Percentiles rank a stretch among this genome's conserved stretches.
Conservation (phyloP, 2,113 vertebrate species). For the Piprites chloris region DNA sequence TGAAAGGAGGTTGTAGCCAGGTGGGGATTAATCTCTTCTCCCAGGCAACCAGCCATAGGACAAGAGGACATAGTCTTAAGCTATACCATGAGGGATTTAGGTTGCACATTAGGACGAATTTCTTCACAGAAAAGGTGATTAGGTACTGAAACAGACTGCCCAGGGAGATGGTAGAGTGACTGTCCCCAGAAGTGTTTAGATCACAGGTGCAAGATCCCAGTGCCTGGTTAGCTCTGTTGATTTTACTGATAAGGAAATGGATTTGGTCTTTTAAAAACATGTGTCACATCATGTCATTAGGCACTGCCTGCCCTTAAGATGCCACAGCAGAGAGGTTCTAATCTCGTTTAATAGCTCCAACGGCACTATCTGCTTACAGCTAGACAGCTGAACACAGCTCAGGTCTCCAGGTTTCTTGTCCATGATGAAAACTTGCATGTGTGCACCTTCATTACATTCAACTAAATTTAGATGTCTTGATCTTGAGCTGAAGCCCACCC, state of each 20-base stretch:
- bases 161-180: background rate
- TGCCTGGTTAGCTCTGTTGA: background rate
- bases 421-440: background rate
- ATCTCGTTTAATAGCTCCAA: background rate
- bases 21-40: background rate
- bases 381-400: background rate
- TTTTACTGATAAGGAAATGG: background rate
- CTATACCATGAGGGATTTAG: background rate
- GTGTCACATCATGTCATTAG: background rate
- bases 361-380: accelerated
- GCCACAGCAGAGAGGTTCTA: background rate
- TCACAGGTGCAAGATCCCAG: background rate
- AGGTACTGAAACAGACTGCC: background rate
- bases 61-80: background rate
- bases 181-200: background rate
- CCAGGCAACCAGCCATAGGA: background rate
- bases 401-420: background rate
- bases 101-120: background rate
- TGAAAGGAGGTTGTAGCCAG: background rate
- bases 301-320: background rate
- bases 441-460: background rate
- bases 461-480: background rate
- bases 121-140: background rate
- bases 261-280: background rate
- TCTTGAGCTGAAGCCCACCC: background rate